These are phyloP conservation scores for Ara ararauna DNA, from an alignment of 2,797 vertebrate species.

Conservation along the genomic window DNA sequence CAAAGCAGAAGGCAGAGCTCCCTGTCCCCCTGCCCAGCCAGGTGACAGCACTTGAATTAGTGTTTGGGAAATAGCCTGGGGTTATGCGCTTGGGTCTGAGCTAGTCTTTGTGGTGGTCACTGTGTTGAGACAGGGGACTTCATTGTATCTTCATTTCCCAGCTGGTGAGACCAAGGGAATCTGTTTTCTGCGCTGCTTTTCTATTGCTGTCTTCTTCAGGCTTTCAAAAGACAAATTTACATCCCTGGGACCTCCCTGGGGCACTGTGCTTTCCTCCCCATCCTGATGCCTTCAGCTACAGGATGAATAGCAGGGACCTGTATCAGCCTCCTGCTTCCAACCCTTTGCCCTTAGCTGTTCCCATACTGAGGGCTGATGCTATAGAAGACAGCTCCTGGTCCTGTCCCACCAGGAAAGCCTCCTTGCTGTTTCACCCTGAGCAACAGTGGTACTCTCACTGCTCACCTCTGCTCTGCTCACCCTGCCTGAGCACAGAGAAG, in stretches of 20 bases:
- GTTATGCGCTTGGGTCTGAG: not conserved
- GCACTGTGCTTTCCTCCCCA: not conserved
- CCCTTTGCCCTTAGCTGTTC: not conserved
- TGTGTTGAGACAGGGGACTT: not conserved
- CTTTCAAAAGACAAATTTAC: not conserved
- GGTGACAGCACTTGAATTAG: not conserved
- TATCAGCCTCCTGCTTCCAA: not conserved
- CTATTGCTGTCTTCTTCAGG: not conserved
- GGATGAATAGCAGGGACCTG: not conserved
- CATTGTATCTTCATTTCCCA: not conserved
- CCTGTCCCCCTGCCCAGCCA: not conserved
- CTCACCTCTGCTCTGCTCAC: not conserved
- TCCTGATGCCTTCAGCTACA: accelerated
- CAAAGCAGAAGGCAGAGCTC: not conserved
- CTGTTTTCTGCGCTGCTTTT: not conserved
- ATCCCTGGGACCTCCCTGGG: not conserved
- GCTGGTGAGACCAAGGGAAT: not conserved
- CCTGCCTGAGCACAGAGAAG: accelerated
- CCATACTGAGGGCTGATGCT: not conserved
- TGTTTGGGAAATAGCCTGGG: not conserved
- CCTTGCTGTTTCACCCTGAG: accelerated
- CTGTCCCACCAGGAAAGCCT: not conserved
- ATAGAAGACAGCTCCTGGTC: not conserved
- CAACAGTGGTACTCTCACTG: not conserved
- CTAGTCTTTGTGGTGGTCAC: not conserved